Evolutionary conservation across 23 tunicate species (phyloP), one percentile per base, ranked within the genome.

Genomic region (Phallusia fumigata): DNA sequence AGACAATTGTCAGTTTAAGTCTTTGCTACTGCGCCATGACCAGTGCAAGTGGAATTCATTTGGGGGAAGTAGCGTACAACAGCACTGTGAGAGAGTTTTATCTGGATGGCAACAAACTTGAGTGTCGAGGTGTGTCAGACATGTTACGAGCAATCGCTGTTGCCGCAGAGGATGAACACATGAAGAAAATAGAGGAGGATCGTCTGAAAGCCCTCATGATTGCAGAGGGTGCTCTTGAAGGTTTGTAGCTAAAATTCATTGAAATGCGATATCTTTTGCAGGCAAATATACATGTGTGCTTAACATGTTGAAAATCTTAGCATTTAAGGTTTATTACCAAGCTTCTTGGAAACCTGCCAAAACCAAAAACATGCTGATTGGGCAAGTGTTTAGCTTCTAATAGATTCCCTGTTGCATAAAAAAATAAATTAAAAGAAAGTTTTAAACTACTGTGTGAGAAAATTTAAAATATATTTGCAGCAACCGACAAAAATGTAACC

Each of bases 71-170:
- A 0, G 84, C 88, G 35, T 81, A 64, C 83, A 73, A 79, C 73
- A 88, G 86, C 49, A 72, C 90, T 11, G 53, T 93, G 19, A 79
- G 98, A n/a, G 93, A 93, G 77, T 82, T 84, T 53, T 93, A 80
- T 58, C 87, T 93, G 45, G 93, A 93, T 53, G 98, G 98, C 31
- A 93, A 93, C 82, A 76, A 73, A 58, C 82, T 93, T 35, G 93
- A 85, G 44, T 80, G 84, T 31, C 65, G 65, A 26, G 98, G 98
- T 3, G 86, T 85, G 49, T 73, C 81, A 0, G 87, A 86, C 36
- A 81, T 93, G 90, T 51, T 85, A 65, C 53, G 89, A 53, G 72
- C 32, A 28, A 76, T 84, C 5, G 90, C 98, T 18, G 78, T 78
- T 44, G 84, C 87, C 10, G 98, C 93, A 10, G 98, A 93, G 47